These are phyloP conservation scores for Drosophila suzukii DNA, from an alignment of 1,140 invertebrate genomes.

Conservation along the genomic window DNA sequence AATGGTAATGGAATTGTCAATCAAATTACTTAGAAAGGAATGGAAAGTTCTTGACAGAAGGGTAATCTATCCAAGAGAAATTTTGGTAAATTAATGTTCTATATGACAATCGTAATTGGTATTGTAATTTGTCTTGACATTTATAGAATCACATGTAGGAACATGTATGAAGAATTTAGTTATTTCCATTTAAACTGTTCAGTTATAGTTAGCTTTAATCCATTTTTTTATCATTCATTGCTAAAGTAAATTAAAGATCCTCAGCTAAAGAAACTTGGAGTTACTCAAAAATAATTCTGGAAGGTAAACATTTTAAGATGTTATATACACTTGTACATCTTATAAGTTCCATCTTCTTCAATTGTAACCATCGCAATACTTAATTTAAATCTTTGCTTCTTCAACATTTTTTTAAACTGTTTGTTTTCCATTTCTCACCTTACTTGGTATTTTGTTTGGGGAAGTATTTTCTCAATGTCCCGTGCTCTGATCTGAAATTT, in stretches of 20 bases:
- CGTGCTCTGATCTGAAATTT: conserved; percentile 69
- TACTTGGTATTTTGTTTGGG: conserved; percentile 5
- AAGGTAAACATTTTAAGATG: not conserved
- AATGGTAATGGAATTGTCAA: not conserved
- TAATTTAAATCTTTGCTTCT: conserved; percentile 2
- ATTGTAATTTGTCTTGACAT: not conserved
- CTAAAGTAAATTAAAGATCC: too few relatives aligned
- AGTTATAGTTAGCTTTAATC: too few relatives aligned
- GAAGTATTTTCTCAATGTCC: conserved; percentile 31
- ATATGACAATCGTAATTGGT: too few relatives aligned
- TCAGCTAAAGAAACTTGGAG: too few relatives aligned
- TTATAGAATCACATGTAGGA: too few relatives aligned
- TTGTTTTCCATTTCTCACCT: conserved; percentile 14
- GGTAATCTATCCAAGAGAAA: not conserved
- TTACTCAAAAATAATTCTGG: too few relatives aligned
- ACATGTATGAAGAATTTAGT: too few relatives aligned
- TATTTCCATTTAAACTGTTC: too few relatives aligned
- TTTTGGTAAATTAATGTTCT: too few relatives aligned
- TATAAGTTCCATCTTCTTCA: too few relatives aligned
- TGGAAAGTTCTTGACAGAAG: not conserved
- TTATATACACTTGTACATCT: not conserved
- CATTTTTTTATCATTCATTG: too few relatives aligned
- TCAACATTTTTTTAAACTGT: conserved; percentile 8
- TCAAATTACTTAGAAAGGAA: not conserved
- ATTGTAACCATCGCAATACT: not conserved